These are phyloP conservation scores for Adelognathus sp. DNA, from an alignment of 2,888 invertebrate genomes.

Conservation along the genomic window DNA sequence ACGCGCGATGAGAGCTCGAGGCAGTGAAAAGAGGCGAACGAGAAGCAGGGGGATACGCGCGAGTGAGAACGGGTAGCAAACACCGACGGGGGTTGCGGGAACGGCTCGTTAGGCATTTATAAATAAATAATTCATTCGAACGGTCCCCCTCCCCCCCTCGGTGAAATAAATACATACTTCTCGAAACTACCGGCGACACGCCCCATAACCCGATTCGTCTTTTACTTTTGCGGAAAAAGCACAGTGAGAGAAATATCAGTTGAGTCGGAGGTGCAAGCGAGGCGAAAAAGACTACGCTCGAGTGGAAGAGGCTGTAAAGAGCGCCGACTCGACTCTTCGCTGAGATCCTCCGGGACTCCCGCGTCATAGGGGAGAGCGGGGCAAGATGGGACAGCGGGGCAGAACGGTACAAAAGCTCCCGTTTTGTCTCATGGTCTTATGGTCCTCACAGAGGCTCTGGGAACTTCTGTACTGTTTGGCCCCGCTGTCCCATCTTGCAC, in stretches of 20 bases:
- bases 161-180: conserved; percentile 66
- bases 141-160: conserved; percentile 53
- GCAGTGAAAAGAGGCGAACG: conserved; percentile 39
- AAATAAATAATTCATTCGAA: conserved; percentile 72
- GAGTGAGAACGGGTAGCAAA: conserved; percentile 11
- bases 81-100: conserved; percentile 51
- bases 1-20: conserved; percentile 56
- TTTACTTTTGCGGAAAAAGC: background rate
- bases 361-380: too few relatives aligned
- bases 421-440: too few relatives aligned
- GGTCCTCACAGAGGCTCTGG: too few relatives aligned
- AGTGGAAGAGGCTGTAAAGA: background rate
- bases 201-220: conserved; percentile 28
- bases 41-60: conserved; percentile 18
- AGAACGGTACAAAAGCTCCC: too few relatives aligned
- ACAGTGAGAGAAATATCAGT: conserved; percentile 18
- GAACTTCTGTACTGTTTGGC: too few relatives aligned
- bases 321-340: background rate
- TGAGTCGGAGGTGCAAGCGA: background rate
- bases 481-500: background rate
- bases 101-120: conserved; percentile 70
- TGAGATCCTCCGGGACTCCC: background rate
- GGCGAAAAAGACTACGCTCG: background rate
- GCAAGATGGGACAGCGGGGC: too few relatives aligned
- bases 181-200: conserved; percentile 42